Evolutionary conservation across 2,888 invertebrate genomes (phyloP), one percentile per base, ranked within the genome.

Genomic region (Agrilus mali): DNA sequence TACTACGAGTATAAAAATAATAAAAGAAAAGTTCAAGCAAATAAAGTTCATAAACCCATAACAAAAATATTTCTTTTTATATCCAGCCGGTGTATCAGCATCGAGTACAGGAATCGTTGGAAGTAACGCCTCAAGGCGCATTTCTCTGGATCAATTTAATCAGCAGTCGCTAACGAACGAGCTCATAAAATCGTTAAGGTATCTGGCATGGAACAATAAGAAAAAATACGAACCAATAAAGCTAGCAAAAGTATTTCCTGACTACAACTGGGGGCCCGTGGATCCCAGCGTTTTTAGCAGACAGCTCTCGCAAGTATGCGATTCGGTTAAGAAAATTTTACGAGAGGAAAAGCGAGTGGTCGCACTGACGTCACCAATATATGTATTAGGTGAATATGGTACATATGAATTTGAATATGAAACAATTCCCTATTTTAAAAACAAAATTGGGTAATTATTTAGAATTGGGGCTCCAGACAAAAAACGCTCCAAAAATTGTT

Each of bases 111-210:
- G 55, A 13, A 54, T 54, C 39, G 50, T 43, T 2, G 41, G 56
- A 5, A 54, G 53, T 33, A 59, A 61, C 35, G 46, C 53, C 37
- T 50, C 33, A 13, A 54, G 58, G 46, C 52, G 57, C 38, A 22
- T 70, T 2, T 71, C 74, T 0, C 47, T 59, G 31, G 74, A 75
- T 51, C 64, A 71, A 16, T 75, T 77, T 52, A 73, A 73, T 52
- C 69, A 70, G 55, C 60, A 65, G 17, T 72, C 72, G 1, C 66
- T 72, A 39, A 67, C 74, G 2, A 76, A 76, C 56, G 76, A 77
- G 59, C 66, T 78, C 61, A 55, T 77, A 20, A 70, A 70, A 46
- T 72, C 71, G 4, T 57, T 75, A 33, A 57, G 70, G 15, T 74
- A 71, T 53, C 71, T 75, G 55, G 71, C 70, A 48, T 60, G 52